Conservation (phyloP, 2,797 vertebrate species). For the Oreochromis mossambicus region DNA sequence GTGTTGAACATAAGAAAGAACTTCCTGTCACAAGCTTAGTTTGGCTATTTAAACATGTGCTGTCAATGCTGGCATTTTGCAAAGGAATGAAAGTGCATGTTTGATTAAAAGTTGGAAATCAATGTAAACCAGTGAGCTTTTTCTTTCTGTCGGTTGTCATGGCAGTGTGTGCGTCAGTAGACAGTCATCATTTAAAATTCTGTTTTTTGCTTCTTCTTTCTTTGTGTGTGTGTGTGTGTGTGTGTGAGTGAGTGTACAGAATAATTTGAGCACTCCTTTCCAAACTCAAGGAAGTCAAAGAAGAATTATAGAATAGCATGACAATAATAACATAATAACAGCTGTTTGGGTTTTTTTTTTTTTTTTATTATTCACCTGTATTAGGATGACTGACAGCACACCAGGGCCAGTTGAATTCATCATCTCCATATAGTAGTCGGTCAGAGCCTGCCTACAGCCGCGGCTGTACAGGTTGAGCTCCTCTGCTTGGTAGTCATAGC, state of each 20-base stretch:
- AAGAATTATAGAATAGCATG: neutral
- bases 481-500: slow-evolving; percentile 90
- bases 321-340: rapidly evolving
- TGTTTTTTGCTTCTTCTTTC: neutral
- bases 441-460: slow-evolving; percentile 88
- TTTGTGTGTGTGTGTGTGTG: neutral
- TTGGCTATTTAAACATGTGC: neutral
- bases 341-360: neutral
- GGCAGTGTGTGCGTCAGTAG: neutral
- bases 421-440: slow-evolving; percentile 88
- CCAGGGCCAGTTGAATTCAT: slow-evolving; percentile 87
- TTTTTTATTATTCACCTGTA: slow-evolving; percentile 82
- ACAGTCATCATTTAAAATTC: neutral
- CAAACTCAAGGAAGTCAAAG: neutral
- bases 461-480: slow-evolving; percentile 89
- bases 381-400: slow-evolving; percentile 84
- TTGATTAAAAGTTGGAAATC: slow-evolving; percentile 23
- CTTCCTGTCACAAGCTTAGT: neutral
- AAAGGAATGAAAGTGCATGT: neutral
- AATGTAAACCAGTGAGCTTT: neutral
- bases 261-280: neutral
- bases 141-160: neutral
- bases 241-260: neutral
- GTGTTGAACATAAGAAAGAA: neutral
- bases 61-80: slow-evolving; percentile 15